Percentiles rank a stretch among this genome's conserved stretches.
These are phyloP conservation scores for Gavia stellata DNA, from an alignment of 2,113 vertebrate genomes.

Conservation along the genomic window DNA sequence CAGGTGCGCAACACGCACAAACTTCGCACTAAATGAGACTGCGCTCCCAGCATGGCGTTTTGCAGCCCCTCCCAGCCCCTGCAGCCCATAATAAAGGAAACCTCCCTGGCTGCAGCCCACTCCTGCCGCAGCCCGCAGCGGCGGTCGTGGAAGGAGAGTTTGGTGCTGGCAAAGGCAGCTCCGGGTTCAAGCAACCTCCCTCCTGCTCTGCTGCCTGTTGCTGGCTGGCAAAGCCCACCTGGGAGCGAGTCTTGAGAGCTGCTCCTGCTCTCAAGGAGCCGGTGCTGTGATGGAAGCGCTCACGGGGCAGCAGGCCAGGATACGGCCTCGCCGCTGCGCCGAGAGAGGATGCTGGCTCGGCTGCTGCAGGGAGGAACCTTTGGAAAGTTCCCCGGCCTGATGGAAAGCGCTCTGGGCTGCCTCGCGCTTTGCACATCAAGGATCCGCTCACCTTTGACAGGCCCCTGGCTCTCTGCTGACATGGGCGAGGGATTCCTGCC, in stretches of 20 bases:
- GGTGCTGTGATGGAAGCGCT: neutral
- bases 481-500: neutral
- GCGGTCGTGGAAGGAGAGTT: neutral
- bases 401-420: neutral
- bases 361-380: neutral
- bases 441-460: neutral
- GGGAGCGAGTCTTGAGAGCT: neutral
- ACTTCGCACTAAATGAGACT: accelerated
- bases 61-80: neutral
- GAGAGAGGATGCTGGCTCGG: neutral
- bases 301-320: neutral
- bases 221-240: neutral
- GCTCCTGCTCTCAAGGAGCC: neutral
- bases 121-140: neutral
- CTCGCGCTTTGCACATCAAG: neutral
- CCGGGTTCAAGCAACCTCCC: too few species aligned
- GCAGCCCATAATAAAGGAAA: neutral
- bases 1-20: neutral
- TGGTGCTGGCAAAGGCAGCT: neutral
- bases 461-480: neutral
- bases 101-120: neutral
- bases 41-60: neutral
- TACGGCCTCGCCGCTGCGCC: neutral
- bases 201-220: neutral
- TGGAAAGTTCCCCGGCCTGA: neutral